Conservation (phyloP, 2,113 vertebrate species). For the Triplophysa rosa region DNA sequence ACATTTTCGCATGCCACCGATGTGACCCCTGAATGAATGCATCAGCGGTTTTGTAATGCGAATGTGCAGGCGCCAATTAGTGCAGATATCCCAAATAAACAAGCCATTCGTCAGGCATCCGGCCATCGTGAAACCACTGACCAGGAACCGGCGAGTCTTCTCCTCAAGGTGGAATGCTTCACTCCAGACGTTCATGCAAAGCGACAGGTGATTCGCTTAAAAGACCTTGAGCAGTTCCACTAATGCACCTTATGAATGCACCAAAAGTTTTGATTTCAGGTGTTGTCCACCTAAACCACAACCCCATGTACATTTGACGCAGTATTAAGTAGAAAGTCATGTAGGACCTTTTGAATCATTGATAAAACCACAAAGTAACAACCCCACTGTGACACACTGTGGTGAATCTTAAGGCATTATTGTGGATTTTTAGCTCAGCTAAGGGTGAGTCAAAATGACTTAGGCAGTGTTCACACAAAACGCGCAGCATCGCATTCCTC, state of each 20-base stretch:
- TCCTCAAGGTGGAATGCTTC: not conserved
- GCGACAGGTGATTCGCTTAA: constrained; percentile 42
- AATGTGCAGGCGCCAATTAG: constrained; percentile 32
- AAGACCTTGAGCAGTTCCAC: constrained; percentile 35
- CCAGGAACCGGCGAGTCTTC: not conserved
- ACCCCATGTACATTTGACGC: constrained; percentile 16
- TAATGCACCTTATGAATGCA: constrained; percentile 30
- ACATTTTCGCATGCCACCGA: constrained; percentile 34
- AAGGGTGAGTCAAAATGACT: not conserved
- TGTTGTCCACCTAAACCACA: constrained; percentile 22
- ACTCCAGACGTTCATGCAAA: constrained; percentile 35
- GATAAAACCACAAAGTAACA: constrained; percentile 23
- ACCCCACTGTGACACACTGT: not conserved
- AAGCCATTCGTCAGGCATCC: not conserved
- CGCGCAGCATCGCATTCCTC: too few relatives aligned
- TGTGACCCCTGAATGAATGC: constrained; percentile 41
- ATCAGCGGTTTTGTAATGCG: constrained; percentile 26
- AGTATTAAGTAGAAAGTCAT: constrained; percentile 43
- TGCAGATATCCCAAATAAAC: constrained; percentile 26
- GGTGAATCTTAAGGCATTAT: not conserved
- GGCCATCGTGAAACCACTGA: not conserved
- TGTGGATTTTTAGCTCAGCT: not conserved
- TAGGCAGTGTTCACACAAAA: too few relatives aligned
- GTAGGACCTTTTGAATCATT: constrained; percentile 42
- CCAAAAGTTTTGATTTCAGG: constrained; percentile 14